Base-by-base conservation (phyloP, 2,113 vertebrate genomes). In the Nymphicus hollandicus region DNA sequence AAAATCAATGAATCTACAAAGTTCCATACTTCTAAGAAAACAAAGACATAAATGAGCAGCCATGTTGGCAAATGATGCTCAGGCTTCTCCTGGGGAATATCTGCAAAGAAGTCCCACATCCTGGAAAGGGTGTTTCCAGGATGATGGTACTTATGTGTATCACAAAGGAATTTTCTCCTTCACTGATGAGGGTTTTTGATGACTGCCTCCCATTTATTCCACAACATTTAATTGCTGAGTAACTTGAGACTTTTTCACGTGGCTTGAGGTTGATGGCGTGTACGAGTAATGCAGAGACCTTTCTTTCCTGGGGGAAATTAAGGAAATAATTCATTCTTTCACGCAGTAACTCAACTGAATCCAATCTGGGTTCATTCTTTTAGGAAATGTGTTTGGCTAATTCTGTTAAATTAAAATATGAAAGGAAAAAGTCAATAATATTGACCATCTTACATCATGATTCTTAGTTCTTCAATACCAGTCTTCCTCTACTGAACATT, bases 291-390 rank as follows among this genome's bases (percentile, higher is more conserved):
- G 76, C 69, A 71, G 79, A 93, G 52, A 90, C 52, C 27, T 94
- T 91, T 86, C 24, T 79, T 93, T 94, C 93, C 90, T 91, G 55
- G 35, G 86, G 95, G 76, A 96, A 96, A 96, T 96, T 68, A 92
- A 78, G 68, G 90, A 92, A 95, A 95, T 78, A 88, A 91, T 95
- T 94, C 47, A 90, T 91, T 96, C 55, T 95, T 96, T 94, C 31
- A 9, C 80, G 81, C 61, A 68, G 68, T 68, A 81, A 76, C 74
- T 94, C 74, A 78, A 58, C 20, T 86, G 82, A 88, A 96, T 95
- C 76, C 44, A 90, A 74, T 91, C 77, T 91, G 50, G 14, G 9
- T 81, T 90, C 53, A 78, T 86, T 96, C 50, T 95, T 94, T 83
- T 43, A 83, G 76, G 80, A 84, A 90, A 88, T 28, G 28, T 88